Evolutionary conservation across 2,113 vertebrate genomes (phyloP).

Genomic region (Tragelaphus strepsiceros): DNA sequence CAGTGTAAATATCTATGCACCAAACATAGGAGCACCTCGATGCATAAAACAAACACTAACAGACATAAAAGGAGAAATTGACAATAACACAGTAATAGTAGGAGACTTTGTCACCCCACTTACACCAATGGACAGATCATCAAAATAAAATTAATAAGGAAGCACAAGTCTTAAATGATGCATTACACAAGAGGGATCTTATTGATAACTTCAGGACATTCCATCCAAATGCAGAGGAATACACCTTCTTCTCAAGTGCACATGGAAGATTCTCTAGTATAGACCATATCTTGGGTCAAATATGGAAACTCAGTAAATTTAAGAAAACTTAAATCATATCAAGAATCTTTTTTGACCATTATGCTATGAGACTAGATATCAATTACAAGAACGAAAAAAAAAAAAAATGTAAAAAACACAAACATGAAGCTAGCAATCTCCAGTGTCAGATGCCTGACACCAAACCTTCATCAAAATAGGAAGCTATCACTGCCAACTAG

Average conservation of each 20-base stretch:
- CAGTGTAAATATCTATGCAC: no score
- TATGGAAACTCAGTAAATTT: background rate
- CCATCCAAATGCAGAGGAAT: background rate
- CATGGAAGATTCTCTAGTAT: background rate
- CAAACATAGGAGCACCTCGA: no score
- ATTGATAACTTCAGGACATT: background rate
- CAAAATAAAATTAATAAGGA: background rate
- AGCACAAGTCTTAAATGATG: background rate
- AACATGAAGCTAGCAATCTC: no score
- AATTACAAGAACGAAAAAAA: no score
- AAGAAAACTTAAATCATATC: background rate
- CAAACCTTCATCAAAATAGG: no score
- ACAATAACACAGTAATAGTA: background rate
- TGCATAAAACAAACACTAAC: no score
- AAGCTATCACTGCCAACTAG: no score
- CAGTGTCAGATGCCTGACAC: no score
- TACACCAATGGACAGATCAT: background rate
- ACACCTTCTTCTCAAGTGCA: background rate
- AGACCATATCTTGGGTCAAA: background rate
- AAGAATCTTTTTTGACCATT: no score
- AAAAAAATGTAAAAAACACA: no score
- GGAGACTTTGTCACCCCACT: background rate
- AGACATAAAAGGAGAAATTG: no score
- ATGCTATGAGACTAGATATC: no score
- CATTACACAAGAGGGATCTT: background rate